Conservation (phyloP, 1,140 invertebrate species). For the Augochlora pura region DNA sequence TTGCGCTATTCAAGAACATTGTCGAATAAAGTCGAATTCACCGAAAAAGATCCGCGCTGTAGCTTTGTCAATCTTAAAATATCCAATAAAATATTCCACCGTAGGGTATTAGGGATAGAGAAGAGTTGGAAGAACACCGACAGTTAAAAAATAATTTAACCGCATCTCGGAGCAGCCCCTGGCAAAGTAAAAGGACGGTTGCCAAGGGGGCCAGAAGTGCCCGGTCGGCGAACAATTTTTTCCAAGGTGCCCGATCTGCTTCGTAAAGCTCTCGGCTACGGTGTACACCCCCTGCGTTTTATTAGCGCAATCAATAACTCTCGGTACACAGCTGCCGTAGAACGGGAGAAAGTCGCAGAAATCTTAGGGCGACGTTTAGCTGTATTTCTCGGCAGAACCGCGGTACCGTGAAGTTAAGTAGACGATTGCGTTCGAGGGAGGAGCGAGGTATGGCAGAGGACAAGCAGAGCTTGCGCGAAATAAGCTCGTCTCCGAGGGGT, state of each 20-base stretch:
- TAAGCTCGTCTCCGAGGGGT: conserved; percentile 32
- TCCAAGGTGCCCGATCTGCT: conserved; percentile 3
- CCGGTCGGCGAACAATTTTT: neutral
- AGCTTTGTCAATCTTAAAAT: no score
- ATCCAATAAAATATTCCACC: no score
- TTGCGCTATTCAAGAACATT: no score
- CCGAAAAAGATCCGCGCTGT: no score
- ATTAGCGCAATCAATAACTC: conserved; percentile 20
- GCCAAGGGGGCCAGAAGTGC: neutral
- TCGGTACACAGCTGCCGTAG: neutral
- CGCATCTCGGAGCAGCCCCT: no score
- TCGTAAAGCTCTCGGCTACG: neutral
- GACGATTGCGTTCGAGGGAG: conserved; percentile 11
- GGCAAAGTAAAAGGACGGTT: no score
- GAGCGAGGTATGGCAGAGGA: neutral
- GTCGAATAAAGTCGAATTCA: no score
- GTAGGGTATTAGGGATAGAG: no score
- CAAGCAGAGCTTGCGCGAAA: conserved; percentile 34
- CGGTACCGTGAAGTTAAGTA: conserved; percentile 47
- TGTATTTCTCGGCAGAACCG: conserved; percentile 25
- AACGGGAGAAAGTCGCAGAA: conserved; percentile 26
- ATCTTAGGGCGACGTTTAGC: conserved; percentile 39
- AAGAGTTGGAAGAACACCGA: no score
- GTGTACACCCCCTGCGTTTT: neutral
- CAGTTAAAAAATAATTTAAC: no score